A percentile compares a stretch with the other conserved stretches of the same genome.
Conservation (phyloP, 2,888 invertebrate genomes). For the Brachylomia viminalis region DNA sequence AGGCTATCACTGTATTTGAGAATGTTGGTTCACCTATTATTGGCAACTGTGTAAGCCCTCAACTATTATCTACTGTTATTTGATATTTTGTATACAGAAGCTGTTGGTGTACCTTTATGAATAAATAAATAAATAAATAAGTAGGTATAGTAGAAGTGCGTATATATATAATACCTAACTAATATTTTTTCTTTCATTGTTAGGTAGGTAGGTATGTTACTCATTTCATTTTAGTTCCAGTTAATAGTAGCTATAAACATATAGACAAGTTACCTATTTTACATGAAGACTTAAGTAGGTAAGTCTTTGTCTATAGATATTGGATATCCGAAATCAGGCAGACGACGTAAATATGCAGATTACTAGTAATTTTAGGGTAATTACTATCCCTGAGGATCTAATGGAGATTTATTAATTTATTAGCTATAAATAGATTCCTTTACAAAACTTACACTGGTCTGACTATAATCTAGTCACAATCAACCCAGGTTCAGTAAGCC, state of each 20-base stretch:
- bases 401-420: slow-evolving; percentile 7
- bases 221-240: not conserved
- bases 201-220: not conserved
- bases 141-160: not conserved
- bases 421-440: slow-evolving; percentile 15
- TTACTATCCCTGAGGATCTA: not conserved
- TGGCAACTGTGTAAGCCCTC: no score
- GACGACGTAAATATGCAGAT: not conserved
- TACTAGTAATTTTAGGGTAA: not conserved
- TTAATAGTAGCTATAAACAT: not conserved
- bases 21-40: no score
- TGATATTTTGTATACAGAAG: no score
- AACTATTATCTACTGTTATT: no score
- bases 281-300: not conserved
- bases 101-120: no score
- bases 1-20: no score
- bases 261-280: not conserved
- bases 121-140: no score
- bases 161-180: not conserved
- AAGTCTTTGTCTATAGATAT: not conserved
- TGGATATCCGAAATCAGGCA: not conserved
- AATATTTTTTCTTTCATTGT: not conserved
- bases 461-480: slow-evolving; percentile 15
- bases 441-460: not conserved
- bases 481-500: slow-evolving; percentile 25